A percentile compares a stretch with the other conserved stretches of the same genome.
Evolutionary conservation across 1,140 invertebrate species (phyloP).

Genomic region (Camponotus vicinus): DNA sequence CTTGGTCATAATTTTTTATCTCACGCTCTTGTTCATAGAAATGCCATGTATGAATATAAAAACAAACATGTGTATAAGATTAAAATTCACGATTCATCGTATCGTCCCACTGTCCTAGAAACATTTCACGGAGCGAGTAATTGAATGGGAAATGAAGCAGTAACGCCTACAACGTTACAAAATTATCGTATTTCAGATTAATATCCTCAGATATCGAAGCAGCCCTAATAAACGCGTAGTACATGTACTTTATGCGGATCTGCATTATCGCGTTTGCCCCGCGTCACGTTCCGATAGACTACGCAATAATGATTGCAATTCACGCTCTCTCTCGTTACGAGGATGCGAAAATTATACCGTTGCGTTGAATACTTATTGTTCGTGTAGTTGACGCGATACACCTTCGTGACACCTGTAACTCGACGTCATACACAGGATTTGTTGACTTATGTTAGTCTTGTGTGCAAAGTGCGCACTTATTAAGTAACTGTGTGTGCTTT

Average conservation of each 20-base stretch:
- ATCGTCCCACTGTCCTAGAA: constrained; percentile 62
- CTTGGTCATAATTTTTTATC: constrained; percentile 43
- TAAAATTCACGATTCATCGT: constrained; percentile 51
- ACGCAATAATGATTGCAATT: constrained; percentile 38
- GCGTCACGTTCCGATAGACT: constrained; percentile 7
- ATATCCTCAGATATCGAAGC: constrained; percentile 64
- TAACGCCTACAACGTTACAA: constrained; percentile 53
- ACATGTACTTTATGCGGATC: not conserved
- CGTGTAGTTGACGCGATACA: constrained; percentile 16
- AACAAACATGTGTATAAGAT: not conserved
- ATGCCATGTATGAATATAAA: not conserved
- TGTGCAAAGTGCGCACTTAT: constrained; percentile 11
- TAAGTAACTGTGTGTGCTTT: constrained; percentile 40
- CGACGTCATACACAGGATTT: constrained; percentile 24
- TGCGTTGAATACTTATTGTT: not conserved
- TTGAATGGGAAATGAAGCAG: constrained; percentile 72
- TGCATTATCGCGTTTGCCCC: not conserved
- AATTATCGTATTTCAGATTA: constrained; percentile 66
- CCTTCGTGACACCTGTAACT: constrained; percentile 49
- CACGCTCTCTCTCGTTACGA: constrained; percentile 14
- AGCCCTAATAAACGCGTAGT: constrained; percentile 30
- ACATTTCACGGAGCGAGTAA: constrained; percentile 61
- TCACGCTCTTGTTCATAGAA: not conserved
- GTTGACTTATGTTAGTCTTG: constrained; percentile 42
- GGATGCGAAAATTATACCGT: constrained; percentile 22